phyloP scores from a whole-genome alignment of 35 echinoderm and acorn worm genomes.

The Apostichopus japonicus region DNA sequence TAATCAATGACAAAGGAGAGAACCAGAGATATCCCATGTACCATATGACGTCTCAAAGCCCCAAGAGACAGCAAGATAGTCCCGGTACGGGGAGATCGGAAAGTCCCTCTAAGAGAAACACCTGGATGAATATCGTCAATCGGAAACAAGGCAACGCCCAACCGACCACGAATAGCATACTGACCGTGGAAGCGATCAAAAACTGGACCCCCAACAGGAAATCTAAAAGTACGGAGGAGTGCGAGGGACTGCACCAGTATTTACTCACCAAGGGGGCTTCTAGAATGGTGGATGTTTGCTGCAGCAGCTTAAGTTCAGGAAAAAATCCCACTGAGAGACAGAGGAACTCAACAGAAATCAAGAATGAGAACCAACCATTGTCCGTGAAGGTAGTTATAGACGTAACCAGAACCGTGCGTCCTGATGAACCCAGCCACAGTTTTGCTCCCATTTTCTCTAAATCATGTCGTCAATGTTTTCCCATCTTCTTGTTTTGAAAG shows the following conservation, averaged over 20 bases:
- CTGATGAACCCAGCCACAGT: no score
- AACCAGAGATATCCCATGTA: neutral
- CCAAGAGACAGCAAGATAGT: constrained; percentile 1
- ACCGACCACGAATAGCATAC: neutral
- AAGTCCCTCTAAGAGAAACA: constrained; percentile 10
- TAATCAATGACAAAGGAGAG: neutral
- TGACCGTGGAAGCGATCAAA: constrained; percentile 69
- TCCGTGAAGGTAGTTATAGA: neutral
- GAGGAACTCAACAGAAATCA: neutral
- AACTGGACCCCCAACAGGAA: constrained; percentile 60
- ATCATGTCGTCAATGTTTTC: no score
- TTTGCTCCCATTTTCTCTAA: no score
- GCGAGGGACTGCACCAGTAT: constrained; percentile 28
- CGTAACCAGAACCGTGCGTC: no score
- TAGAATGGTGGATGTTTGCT: constrained; percentile 5
- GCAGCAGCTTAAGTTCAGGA: neutral
- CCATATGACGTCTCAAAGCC: neutral
- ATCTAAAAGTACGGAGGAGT: constrained; percentile 24
- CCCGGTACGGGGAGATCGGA: constrained; percentile 5
- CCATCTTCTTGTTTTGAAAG: no score
- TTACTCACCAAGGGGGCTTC: constrained; percentile 22
- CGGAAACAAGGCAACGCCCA: neutral
- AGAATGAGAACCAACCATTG: neutral
- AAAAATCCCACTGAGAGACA: neutral
- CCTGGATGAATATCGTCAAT: constrained; percentile 29